Evolutionary conservation across 2,113 vertebrate genomes (phyloP).

Genomic region (Noctilio leporinus): DNA sequence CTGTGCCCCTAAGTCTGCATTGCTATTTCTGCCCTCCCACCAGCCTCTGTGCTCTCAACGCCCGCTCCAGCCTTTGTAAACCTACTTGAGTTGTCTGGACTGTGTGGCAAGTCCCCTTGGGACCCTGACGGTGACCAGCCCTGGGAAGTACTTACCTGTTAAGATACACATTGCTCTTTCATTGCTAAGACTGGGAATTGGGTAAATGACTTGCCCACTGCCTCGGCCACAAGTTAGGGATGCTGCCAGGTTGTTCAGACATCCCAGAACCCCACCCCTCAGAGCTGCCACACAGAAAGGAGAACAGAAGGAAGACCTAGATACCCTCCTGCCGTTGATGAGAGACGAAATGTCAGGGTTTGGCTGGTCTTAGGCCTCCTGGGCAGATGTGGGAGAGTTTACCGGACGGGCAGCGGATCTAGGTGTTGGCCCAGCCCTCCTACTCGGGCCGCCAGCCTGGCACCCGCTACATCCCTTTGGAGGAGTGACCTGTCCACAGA

Average conservation of each 20-base stretch:
- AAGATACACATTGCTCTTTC: background rate
- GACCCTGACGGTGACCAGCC: background rate
- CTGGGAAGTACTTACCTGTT: background rate
- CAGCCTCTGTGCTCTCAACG: fast-evolving
- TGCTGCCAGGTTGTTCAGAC: background rate
- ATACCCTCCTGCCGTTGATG: background rate
- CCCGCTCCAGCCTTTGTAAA: background rate
- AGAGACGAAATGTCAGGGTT: background rate
- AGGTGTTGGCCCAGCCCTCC: too few relatives aligned
- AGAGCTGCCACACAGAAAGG: background rate
- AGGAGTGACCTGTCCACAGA: background rate
- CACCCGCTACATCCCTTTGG: background rate
- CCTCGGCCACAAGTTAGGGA: background rate
- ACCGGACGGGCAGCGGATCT: too few relatives aligned
- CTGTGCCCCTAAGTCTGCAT: background rate
- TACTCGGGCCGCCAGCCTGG: background rate
- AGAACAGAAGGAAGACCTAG: background rate
- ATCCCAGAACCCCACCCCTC: background rate
- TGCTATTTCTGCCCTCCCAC: background rate
- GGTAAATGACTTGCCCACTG: background rate
- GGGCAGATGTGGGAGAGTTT: background rate
- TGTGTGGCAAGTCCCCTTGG: background rate
- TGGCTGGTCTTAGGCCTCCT: background rate
- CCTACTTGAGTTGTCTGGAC: background rate
- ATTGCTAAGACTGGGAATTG: background rate